Percentiles rank a stretch among this genome's conserved stretches.
These are phyloP conservation scores for Acomys russatus DNA, from an alignment of 2,797 vertebrate species.

Conservation along the genomic window DNA sequence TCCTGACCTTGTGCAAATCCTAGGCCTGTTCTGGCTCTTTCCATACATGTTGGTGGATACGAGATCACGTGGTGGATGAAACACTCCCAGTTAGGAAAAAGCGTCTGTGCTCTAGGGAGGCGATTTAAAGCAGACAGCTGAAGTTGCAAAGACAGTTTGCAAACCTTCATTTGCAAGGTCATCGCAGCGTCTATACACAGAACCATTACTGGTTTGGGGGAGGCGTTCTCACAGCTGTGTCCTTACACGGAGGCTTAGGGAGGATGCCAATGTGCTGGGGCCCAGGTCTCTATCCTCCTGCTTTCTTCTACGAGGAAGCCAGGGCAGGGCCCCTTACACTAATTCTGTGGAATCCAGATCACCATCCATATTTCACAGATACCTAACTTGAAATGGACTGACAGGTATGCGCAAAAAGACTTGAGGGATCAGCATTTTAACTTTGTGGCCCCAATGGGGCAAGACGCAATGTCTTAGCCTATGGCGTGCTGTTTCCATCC, in stretches of 20 bases:
- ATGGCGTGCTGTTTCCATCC: not conserved
- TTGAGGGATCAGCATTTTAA: not conserved
- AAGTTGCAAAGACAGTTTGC: not conserved
- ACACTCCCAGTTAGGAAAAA: not conserved
- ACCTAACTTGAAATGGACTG: not conserved
- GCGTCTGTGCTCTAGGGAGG: not conserved
- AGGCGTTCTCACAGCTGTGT: not conserved
- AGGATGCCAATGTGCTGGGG: too few species aligned
- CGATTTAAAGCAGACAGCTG: not conserved
- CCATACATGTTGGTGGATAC: not conserved
- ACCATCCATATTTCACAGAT: not conserved
- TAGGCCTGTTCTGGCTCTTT: not conserved
- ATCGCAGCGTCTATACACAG: not conserved
- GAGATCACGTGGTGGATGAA: not conserved
- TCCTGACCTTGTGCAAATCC: not conserved
- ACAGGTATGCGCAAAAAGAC: not conserved
- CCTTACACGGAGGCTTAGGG: not conserved
- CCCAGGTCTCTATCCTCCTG: too few species aligned
- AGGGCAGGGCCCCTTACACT: not conserved
- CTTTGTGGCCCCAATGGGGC: not conserved
- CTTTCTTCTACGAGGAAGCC: not conserved
- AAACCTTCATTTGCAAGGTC: constrained; percentile 33
- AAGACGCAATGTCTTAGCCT: not conserved
- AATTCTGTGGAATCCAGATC: not conserved
- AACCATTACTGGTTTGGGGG: not conserved